phyloP scores from a whole-genome alignment of 2,113 vertebrate genomes.

The Psilopsiagon aurifrons region DNA sequence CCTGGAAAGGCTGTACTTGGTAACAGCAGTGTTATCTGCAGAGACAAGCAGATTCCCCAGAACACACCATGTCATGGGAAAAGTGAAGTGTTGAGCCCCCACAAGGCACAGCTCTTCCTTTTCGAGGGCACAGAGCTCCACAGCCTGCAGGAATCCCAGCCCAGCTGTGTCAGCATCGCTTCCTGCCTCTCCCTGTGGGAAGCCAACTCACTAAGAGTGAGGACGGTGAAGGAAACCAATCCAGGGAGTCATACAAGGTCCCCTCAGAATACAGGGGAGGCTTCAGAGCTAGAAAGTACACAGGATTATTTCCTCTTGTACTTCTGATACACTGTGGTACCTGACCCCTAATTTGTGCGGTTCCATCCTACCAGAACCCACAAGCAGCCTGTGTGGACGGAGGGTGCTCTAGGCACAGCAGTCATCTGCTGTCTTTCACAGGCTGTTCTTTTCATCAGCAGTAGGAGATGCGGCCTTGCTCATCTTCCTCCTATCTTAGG shows the following conservation, averaged over 20 bases:
- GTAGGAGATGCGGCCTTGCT: background rate
- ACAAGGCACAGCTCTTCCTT: slow-evolving; percentile 19
- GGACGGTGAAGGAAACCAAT: background rate
- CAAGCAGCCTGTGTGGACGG: background rate
- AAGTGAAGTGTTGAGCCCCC: background rate
- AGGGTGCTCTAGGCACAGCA: background rate
- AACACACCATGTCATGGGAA: slow-evolving; percentile 5
- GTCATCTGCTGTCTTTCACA: background rate
- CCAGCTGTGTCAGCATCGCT: background rate
- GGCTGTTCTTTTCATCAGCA: background rate
- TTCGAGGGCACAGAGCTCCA: background rate
- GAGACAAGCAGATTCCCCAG: background rate
- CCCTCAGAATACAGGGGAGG: background rate
- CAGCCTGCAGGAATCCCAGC: background rate
- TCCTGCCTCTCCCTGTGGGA: slow-evolving; percentile 32
- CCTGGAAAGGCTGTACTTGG: background rate
- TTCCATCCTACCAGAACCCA: background rate
- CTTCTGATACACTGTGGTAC: background rate
- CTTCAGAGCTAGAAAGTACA: background rate
- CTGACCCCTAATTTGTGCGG: background rate
- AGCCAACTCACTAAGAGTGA: background rate
- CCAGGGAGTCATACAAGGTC: background rate
- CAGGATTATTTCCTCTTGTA: background rate
- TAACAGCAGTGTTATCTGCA: background rate
- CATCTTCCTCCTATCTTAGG: background rate